A percentile compares a stretch with the other conserved stretches of the same genome.
These are phyloP conservation scores for human (Homo sapiens) DNA, from an alignment of 2,113 vertebrate genomes.

Conservation along the genomic window DNA sequence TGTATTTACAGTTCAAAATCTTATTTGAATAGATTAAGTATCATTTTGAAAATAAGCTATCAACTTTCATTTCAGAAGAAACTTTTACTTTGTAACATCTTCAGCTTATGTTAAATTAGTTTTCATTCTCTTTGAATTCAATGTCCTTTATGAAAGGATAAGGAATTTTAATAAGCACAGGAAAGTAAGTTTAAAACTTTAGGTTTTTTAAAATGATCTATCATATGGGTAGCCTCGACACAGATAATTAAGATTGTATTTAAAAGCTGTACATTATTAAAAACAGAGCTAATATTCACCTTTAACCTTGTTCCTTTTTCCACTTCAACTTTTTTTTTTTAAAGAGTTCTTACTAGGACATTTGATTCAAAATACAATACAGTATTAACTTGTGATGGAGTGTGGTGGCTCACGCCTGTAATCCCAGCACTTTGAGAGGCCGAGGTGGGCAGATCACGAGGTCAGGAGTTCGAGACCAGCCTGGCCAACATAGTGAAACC, in stretches of 20 bases:
- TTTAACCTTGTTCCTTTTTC: constrained; percentile 5
- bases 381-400: too few relatives aligned
- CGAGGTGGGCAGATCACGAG: too few relatives aligned
- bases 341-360: too few relatives aligned
- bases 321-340: not conserved
- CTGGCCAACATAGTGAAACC: too few relatives aligned
- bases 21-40: not conserved
- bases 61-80: constrained; percentile 27
- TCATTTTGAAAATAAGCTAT: constrained; percentile 33
- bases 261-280: not conserved
- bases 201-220: not conserved
- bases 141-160: constrained; percentile 25
- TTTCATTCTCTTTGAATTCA: not conserved
- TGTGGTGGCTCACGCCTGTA: too few relatives aligned
- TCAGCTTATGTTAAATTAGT: not conserved
- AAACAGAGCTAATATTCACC: not conserved
- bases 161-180: not conserved
- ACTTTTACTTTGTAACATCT: not conserved
- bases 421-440: too few relatives aligned
- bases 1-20: constrained; percentile 13
- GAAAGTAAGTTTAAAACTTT: not conserved
- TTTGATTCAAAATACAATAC: too few relatives aligned
- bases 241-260: not conserved
- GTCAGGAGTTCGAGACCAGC: too few relatives aligned
- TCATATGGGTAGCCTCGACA: not conserved